Percentiles rank a stretch among this genome's conserved stretches.
phyloP scores from a whole-genome alignment of 2,797 vertebrate species.

The Pseudomugil gertrudae region DNA sequence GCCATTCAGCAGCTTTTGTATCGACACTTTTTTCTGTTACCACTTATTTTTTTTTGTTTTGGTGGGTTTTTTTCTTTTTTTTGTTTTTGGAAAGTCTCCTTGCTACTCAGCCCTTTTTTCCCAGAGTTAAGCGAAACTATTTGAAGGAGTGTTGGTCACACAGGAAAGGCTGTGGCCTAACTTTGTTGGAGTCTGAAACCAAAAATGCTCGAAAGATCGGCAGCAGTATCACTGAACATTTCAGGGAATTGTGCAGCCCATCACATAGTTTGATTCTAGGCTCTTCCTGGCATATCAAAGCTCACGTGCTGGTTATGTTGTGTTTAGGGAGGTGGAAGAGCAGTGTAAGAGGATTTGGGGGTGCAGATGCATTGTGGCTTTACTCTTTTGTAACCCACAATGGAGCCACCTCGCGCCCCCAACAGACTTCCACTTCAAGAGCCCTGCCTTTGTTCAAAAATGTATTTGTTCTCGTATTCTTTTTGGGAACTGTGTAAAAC shows the following conservation, averaged over 20 bases:
- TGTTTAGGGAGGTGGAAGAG: slow-evolving; percentile 61
- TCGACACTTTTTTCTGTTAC: slow-evolving; percentile 51
- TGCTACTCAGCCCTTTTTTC: slow-evolving; percentile 48
- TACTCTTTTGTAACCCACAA: slow-evolving; percentile 68
- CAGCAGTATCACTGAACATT: slow-evolving; percentile 54
- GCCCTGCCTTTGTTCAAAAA: slow-evolving; percentile 82
- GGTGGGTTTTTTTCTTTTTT: not conserved
- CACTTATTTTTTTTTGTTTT: slow-evolving; percentile 26
- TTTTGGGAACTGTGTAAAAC: slow-evolving; percentile 80
- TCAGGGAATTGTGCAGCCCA: slow-evolving; percentile 54
- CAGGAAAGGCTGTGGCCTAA: slow-evolving; percentile 14
- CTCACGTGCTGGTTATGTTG: slow-evolving; percentile 61
- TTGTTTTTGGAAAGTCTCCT: slow-evolving; percentile 35
- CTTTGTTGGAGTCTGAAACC: slow-evolving; percentile 45
- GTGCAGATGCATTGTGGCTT: slow-evolving; percentile 61
- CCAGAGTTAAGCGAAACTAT: slow-evolving; percentile 39
- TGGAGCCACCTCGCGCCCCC: slow-evolving; percentile 77
- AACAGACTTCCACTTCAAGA: slow-evolving; percentile 78
- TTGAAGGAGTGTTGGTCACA: slow-evolving; percentile 38
- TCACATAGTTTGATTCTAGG: slow-evolving; percentile 62
- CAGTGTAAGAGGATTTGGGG: slow-evolving; percentile 49
- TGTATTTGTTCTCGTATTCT: slow-evolving; percentile 86
- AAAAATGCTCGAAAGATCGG: slow-evolving; percentile 44
- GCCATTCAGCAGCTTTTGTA: slow-evolving; percentile 55
- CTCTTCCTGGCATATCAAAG: slow-evolving; percentile 74